phyloP scores from a whole-genome alignment of 2,888 invertebrate genomes.

The Trisateles emortualis region DNA sequence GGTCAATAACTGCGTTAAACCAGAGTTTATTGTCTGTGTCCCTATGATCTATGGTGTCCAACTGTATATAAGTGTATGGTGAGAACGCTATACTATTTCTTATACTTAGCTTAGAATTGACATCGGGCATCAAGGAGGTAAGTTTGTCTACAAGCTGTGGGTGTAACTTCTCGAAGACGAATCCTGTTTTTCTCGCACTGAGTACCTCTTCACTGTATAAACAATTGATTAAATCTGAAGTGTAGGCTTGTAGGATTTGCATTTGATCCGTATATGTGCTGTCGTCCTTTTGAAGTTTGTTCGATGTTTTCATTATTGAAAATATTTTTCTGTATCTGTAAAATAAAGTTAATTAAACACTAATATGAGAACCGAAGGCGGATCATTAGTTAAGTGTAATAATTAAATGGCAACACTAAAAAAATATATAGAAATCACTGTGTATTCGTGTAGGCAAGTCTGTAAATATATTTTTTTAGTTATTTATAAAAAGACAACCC shows the following conservation, averaged over 20 bases:
- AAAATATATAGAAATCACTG: too few species aligned
- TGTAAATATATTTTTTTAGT: too few species aligned
- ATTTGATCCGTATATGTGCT: conserved; percentile 51
- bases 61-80: conserved; percentile 64
- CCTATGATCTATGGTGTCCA: conserved; percentile 51
- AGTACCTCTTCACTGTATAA: conserved; percentile 69
- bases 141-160: conserved; percentile 67
- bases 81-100: conserved; percentile 74
- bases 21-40: conserved; percentile 63
- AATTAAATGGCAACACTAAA: too few species aligned
- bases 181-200: conserved; percentile 55
- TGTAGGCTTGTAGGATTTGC: conserved; percentile 59
- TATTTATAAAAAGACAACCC: too few species aligned
- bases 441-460: too few species aligned
- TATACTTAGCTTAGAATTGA: conserved; percentile 67
- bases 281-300: conserved; percentile 47
- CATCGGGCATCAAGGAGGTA: conserved; percentile 60
- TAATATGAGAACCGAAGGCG: neutral
- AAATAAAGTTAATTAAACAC: conserved; percentile 5
- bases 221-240: conserved; percentile 70
- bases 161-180: conserved; percentile 66
- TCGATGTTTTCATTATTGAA: conserved; percentile 49
- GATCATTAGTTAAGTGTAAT: neutral
- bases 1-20: conserved; percentile 61
- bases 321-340: conserved; percentile 73